phyloP scores from a whole-genome alignment of 2,113 vertebrate species.

The Dipodomys ordii region DNA sequence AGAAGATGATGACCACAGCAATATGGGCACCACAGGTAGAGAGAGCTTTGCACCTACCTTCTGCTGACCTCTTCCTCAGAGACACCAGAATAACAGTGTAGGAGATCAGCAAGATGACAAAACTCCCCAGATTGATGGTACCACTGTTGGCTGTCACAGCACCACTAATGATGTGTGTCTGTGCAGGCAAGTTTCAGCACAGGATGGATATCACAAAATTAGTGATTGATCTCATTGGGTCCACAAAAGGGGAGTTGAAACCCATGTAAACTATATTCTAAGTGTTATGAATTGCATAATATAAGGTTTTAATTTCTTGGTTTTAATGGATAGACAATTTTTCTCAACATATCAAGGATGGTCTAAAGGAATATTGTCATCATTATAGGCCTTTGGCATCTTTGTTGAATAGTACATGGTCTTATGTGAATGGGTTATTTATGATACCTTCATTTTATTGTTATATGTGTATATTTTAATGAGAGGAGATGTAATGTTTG shows the following conservation, averaged over 20 bases:
- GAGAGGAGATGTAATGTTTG: too few species aligned
- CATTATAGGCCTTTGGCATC: too few species aligned
- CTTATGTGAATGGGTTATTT: too few species aligned
- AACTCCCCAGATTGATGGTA: neutral
- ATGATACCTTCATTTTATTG: too few species aligned
- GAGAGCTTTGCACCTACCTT: conserved; percentile 4
- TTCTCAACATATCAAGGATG: too few species aligned
- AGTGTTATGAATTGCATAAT: too few species aligned
- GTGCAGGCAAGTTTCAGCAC: conserved; percentile 3
- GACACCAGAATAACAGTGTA: neutral
- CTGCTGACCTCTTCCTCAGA: neutral
- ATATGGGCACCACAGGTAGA: conserved; percentile 11
- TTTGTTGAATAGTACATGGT: too few species aligned
- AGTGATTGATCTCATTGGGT: neutral
- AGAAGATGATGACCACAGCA: conserved; percentile 32
- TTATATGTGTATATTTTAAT: too few species aligned
- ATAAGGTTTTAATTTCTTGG: too few species aligned
- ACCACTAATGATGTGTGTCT: neutral
- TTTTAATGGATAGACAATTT: too few species aligned
- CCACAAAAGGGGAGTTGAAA: neutral
- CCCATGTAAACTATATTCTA: too few species aligned
- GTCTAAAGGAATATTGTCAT: too few species aligned
- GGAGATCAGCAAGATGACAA: neutral
- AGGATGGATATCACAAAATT: conserved; percentile 19
- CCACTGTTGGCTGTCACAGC: neutral